Conservation (phyloP, 2,888 invertebrate genomes). For the Arrhopalites spinosus region DNA sequence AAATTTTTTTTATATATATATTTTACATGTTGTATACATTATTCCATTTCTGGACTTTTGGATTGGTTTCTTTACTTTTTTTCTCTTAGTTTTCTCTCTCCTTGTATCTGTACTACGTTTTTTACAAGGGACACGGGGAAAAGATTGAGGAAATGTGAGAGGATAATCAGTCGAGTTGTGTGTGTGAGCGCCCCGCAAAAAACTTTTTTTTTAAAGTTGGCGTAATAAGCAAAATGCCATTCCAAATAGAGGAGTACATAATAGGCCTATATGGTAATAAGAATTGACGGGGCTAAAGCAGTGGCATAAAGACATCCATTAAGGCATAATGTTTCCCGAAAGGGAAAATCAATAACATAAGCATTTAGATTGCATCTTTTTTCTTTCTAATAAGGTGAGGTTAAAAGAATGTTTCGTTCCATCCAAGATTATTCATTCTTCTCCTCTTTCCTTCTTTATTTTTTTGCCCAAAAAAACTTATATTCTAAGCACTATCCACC, state of each 20-base stretch:
- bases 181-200: slow-evolving; percentile 35
- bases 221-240: slow-evolving; percentile 48
- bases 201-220: slow-evolving; percentile 38
- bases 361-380: slow-evolving; percentile 56
- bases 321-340: slow-evolving; percentile 55
- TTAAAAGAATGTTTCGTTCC: slow-evolving; percentile 51
- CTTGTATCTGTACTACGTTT: neutral
- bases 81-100: neutral
- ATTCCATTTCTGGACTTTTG: neutral
- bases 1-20: too few species aligned
- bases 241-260: slow-evolving; percentile 38
- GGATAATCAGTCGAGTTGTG: slow-evolving; percentile 44
- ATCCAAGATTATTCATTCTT: slow-evolving; percentile 54
- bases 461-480: slow-evolving; percentile 4
- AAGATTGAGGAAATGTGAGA: slow-evolving; percentile 39
- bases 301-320: slow-evolving; percentile 56
- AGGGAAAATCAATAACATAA: slow-evolving; percentile 56
- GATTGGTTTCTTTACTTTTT: neutral
- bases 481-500: slow-evolving; percentile 19
- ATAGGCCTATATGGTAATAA: slow-evolving; percentile 49
- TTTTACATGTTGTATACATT: neutral
- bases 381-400: slow-evolving; percentile 54
- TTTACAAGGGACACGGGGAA: neutral
- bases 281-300: slow-evolving; percentile 55
- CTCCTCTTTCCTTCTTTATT: slow-evolving; percentile 38